phyloP scores from a whole-genome alignment of 2,797 vertebrate species.

The Chelon labrosus region DNA sequence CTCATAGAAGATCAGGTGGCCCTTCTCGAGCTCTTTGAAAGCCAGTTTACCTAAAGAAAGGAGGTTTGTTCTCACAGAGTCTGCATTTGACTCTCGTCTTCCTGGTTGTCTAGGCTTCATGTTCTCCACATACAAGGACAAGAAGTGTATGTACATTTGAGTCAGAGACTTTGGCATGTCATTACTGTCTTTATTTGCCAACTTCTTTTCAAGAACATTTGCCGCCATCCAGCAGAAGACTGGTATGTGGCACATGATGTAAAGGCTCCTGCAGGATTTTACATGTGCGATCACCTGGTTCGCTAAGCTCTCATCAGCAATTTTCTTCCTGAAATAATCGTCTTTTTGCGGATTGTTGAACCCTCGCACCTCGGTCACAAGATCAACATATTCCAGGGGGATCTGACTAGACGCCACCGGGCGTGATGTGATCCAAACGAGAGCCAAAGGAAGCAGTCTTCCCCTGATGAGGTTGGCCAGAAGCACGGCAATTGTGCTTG shows the following conservation, averaged over 20 bases:
- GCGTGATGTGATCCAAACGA: conserved; percentile 77
- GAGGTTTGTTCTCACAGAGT: conserved; percentile 47
- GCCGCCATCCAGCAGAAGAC: conserved; percentile 77
- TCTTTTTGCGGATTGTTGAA: conserved; percentile 78
- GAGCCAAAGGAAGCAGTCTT: conserved; percentile 63
- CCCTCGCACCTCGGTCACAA: conserved; percentile 76
- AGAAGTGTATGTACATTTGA: conserved; percentile 77
- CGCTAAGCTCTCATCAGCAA: conserved; percentile 47
- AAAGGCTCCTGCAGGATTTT: conserved; percentile 74
- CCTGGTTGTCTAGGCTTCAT: conserved; percentile 45
- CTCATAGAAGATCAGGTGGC: conserved; percentile 75
- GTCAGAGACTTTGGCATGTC: conserved; percentile 74
- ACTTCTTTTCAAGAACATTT: conserved; percentile 63
- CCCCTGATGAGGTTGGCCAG: conserved; percentile 76
- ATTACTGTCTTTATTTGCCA: conserved; percentile 24
- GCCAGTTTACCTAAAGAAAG: conserved; percentile 72
- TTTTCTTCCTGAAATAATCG: conserved; percentile 72
- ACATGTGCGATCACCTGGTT: conserved; percentile 64
- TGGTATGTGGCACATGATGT: conserved; percentile 83
- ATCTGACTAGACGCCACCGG: conserved; percentile 67
- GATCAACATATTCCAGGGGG: conserved; percentile 62
- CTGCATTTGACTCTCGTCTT: conserved; percentile 32
- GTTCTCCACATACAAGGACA: conserved; percentile 51
- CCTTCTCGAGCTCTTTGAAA: conserved; percentile 71
- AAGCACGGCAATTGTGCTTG: conserved; percentile 42